Evolutionary conservation across 1,140 invertebrate species (phyloP), one percentile per base, ranked within the genome.

Genomic region (Geopemphigus sp.): DNA sequence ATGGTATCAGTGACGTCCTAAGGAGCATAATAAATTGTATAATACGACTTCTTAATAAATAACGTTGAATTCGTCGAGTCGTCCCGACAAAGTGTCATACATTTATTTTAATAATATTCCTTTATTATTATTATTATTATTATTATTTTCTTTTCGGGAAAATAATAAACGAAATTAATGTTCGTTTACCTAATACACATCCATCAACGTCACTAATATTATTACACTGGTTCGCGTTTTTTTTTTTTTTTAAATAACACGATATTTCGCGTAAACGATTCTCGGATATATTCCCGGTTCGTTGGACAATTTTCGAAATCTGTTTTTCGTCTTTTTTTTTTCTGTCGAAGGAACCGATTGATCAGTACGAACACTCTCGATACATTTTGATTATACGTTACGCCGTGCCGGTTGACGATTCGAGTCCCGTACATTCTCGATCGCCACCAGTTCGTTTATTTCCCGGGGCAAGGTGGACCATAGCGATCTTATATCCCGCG

Each of bases 71-170:
- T 72, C 24, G 68, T 72, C 50, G 68, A 54, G 47, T 72, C 29
- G 50, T 54, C 47, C 68, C 50, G 24, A 72, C 47, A 54, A 72
- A 72, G 68, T 72, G 68, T 54, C 68, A 72, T 72, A 53, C 68
- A 72, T 72, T 72, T 54, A 72, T 72, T 72, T 72, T 72, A 72
- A 72, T 72, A 54, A 72, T 53, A 72, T 70, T 70, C 47, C 47
- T 50, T 29, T 15, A 61, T 45, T 45, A 5, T 45, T 45, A n/a
- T n/a, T n/a, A n/a, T 39, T 39, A 39, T 4, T 39, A 39, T 4
- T 39, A 39, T 8, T 39, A 4, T 39, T 39, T 39, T 39, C 8
- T 39, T 8, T 39, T 39, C 32, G 53, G n/a, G n/a, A 54, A 72
- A 53, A 72, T 53, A 70, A 70, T 70, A 53, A 70, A 70, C 26